These are phyloP conservation scores for Ranitomeya imitator DNA, from an alignment of 2,113 vertebrate species.

Conservation along the genomic window DNA sequence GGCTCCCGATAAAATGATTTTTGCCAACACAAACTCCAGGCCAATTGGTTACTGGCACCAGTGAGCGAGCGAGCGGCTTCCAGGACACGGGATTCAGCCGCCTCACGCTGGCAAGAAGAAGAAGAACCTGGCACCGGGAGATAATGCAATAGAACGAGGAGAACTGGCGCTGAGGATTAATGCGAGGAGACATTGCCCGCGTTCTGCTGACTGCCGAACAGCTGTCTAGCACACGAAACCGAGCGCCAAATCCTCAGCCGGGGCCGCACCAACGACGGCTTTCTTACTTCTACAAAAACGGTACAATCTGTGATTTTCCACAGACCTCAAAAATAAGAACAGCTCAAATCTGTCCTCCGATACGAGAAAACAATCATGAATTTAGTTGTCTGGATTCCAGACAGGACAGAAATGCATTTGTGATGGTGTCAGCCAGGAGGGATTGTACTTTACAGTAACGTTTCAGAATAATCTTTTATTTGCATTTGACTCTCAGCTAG, in stretches of 20 bases:
- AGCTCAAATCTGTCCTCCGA: not conserved
- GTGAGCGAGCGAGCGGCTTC: not conserved
- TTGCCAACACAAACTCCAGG: not conserved
- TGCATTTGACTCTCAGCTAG: no score
- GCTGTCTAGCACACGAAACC: slow-evolving; percentile 15
- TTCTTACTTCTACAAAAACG: slow-evolving; percentile 28
- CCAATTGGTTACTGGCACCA: not conserved
- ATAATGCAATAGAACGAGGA: no score
- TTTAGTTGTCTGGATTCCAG: not conserved
- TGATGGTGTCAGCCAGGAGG: not conserved
- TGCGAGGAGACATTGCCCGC: no score
- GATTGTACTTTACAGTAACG: no score
- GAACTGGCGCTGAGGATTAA: no score
- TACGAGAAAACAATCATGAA: not conserved
- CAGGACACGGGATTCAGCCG: not conserved
- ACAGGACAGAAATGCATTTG: not conserved
- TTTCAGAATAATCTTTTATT: no score
- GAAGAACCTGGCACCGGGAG: not conserved
- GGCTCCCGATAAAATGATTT: not conserved
- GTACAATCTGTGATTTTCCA: slow-evolving; percentile 36
- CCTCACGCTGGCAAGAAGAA: not conserved
- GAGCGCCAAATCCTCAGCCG: slow-evolving; percentile 22
- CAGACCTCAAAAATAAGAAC: not conserved
- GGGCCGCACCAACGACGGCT: slow-evolving; percentile 1
- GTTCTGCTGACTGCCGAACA: slow-evolving; percentile 21